phyloP scores from a whole-genome alignment of 2,113 vertebrate species.

The Triplophysa dalaica region DNA sequence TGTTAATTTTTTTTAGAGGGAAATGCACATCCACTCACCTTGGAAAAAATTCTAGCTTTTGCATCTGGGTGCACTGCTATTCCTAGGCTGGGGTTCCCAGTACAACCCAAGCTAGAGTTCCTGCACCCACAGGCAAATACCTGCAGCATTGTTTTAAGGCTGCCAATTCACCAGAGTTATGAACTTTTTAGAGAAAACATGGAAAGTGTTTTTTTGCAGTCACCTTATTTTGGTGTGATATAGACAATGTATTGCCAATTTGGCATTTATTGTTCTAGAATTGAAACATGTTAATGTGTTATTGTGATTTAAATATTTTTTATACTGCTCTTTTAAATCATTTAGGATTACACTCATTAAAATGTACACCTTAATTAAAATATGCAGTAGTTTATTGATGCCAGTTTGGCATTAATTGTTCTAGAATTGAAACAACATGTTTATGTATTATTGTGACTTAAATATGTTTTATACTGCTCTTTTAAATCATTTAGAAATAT shows the following conservation, averaged over 20 bases:
- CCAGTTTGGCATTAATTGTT: too few species aligned
- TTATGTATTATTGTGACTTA: too few species aligned
- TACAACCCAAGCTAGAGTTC: neutral
- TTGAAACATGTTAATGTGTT: too few species aligned
- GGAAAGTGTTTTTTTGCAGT: neutral
- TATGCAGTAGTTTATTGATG: too few species aligned
- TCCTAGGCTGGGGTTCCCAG: neutral
- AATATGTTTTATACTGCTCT: too few species aligned
- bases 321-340: too few species aligned
- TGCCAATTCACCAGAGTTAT: neutral
- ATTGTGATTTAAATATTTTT: too few species aligned
- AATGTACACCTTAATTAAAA: too few species aligned
- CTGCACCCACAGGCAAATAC: neutral
- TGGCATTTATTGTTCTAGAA: too few species aligned
- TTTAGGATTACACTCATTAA: too few species aligned
- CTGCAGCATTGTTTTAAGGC: slow-evolving; percentile 15
- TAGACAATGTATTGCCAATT: neutral
- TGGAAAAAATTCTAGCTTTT: neutral
- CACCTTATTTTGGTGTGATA: neutral
- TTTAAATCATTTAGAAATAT: too few species aligned
- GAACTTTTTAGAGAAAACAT: neutral
- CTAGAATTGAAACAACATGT: too few species aligned
- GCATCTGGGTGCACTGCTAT: neutral
- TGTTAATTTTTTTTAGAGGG: neutral
- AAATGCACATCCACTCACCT: neutral